Evolutionary conservation across 2,797 vertebrate species (phyloP).

Genomic region (Chanos chanos): DNA sequence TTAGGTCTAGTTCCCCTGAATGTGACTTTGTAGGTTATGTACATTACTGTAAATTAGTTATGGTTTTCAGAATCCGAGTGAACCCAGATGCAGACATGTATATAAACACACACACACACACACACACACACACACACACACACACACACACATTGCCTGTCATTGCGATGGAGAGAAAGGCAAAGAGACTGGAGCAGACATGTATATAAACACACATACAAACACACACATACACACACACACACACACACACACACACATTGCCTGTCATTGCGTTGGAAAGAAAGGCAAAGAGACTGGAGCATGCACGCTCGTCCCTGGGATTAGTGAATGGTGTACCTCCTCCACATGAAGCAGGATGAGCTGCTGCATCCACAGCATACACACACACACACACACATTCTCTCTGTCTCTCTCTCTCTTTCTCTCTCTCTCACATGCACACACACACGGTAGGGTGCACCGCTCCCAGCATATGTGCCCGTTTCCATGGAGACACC

Average conservation of each 20-base stretch:
- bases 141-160: conserved; percentile 39
- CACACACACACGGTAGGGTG: conserved; percentile 57
- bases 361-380: conserved; percentile 39
- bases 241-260: conserved; percentile 16
- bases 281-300: conserved; percentile 43
- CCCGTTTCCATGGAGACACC: conserved; percentile 79
- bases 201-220: conserved; percentile 19
- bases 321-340: conserved; percentile 9
- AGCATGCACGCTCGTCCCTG: conserved; percentile 15
- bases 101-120: conserved; percentile 7
- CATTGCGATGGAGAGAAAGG: conserved; percentile 50
- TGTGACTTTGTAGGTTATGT: neutral
- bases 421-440: no score
- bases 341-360: conserved; percentile 32
- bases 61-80: conserved; percentile 9
- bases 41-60: conserved; percentile 7
- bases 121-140: conserved; percentile 9
- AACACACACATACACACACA: conserved; percentile 9
- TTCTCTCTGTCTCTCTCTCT: no score
- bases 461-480: conserved; percentile 66
- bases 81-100: no score
- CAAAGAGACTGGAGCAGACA: conserved; percentile 32
- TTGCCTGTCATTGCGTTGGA: conserved; percentile 50
- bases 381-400: conserved; percentile 17
- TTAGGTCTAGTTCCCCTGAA: no score